A percentile compares a stretch with the other conserved stretches of the same genome.
Conservation (phyloP, 1,140 invertebrate genomes). For the Drosophila nasuta region DNA sequence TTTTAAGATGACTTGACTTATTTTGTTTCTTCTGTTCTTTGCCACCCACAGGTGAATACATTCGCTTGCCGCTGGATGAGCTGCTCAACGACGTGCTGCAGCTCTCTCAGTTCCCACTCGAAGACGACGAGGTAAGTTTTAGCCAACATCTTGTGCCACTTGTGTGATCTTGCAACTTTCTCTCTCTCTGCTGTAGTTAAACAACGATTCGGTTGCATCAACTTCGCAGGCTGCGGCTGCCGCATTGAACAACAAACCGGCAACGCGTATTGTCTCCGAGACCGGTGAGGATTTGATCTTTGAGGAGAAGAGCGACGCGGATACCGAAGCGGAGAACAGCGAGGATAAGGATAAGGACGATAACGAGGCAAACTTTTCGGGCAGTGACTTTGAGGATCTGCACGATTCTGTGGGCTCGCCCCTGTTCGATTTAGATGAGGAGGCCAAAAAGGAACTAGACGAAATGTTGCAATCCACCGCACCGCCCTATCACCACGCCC, state of each 20-base stretch:
- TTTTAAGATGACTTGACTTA: slow-evolving; percentile 42
- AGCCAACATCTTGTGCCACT: background rate
- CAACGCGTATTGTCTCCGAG: slow-evolving; percentile 50
- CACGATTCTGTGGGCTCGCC: slow-evolving; percentile 76
- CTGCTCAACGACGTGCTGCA: slow-evolving; percentile 83
- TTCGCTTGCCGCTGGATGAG: slow-evolving; percentile 82
- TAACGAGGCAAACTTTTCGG: slow-evolving; percentile 52
- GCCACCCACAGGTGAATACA: slow-evolving; percentile 79
- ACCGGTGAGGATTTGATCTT: slow-evolving; percentile 62
- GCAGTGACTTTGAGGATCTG: slow-evolving; percentile 71
- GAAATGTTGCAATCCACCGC: slow-evolving; percentile 84
- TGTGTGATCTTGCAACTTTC: slow-evolving; percentile 12
- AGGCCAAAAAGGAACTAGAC: slow-evolving; percentile 83
- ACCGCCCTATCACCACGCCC: slow-evolving; percentile 69
- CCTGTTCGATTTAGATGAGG: slow-evolving; percentile 84
- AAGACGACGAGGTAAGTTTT: slow-evolving; percentile 71
- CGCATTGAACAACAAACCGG: slow-evolving; percentile 54
- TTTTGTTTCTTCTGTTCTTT: slow-evolving; percentile 8
- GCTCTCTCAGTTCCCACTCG: slow-evolving; percentile 71
- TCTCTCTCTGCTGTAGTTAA: slow-evolving; percentile 41
- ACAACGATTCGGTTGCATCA: slow-evolving; percentile 72
- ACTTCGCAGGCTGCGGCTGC: slow-evolving; percentile 79
- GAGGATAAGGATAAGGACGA: slow-evolving; percentile 31
- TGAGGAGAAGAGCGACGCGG: too few relatives aligned
- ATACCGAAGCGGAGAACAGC: slow-evolving; percentile 19